phyloP scores from a whole-genome alignment of 2,888 invertebrate genomes.

The Drosophila prostipennis region DNA sequence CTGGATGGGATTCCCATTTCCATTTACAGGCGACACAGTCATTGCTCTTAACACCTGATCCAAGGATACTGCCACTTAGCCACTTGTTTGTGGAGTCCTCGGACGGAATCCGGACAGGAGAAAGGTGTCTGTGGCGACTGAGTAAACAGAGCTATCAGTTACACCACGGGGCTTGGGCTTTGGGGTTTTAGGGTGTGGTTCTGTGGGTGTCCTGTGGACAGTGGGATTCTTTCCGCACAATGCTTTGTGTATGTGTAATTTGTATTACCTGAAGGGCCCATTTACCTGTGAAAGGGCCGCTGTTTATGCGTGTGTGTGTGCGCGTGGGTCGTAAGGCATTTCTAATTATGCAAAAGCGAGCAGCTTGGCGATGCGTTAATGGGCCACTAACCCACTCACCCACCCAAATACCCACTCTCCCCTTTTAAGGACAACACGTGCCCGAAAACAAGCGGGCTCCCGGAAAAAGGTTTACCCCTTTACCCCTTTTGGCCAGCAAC shows the following conservation, averaged over 20 bases:
- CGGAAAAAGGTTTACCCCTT: slow-evolving; percentile 1
- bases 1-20: neutral
- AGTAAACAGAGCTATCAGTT: slow-evolving; percentile 51
- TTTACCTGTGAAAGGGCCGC: slow-evolving; percentile 15
- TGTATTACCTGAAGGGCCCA: slow-evolving; percentile 38
- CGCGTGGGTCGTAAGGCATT: slow-evolving; percentile 28
- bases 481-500: slow-evolving; percentile 4
- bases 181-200: neutral
- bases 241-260: slow-evolving; percentile 28
- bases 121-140: slow-evolving; percentile 34
- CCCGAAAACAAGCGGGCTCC: slow-evolving; percentile 1
- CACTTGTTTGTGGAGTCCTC: slow-evolving; percentile 41
- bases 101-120: slow-evolving; percentile 1
- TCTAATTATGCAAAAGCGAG: slow-evolving; percentile 47
- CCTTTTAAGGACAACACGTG: slow-evolving; percentile 18
- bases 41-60: slow-evolving; percentile 48
- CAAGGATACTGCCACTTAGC: slow-evolving; percentile 48
- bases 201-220: neutral
- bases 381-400: slow-evolving; percentile 7
- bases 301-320: slow-evolving; percentile 18
- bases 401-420: neutral
- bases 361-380: slow-evolving; percentile 39
- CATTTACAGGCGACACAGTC: slow-evolving; percentile 22
- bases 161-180: slow-evolving; percentile 4
- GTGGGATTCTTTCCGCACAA: slow-evolving; percentile 25